Percentiles rank a stretch among this genome's conserved stretches.
Evolutionary conservation across 2,888 invertebrate species (phyloP).

Genomic region (Callosobruchus maculatus): DNA sequence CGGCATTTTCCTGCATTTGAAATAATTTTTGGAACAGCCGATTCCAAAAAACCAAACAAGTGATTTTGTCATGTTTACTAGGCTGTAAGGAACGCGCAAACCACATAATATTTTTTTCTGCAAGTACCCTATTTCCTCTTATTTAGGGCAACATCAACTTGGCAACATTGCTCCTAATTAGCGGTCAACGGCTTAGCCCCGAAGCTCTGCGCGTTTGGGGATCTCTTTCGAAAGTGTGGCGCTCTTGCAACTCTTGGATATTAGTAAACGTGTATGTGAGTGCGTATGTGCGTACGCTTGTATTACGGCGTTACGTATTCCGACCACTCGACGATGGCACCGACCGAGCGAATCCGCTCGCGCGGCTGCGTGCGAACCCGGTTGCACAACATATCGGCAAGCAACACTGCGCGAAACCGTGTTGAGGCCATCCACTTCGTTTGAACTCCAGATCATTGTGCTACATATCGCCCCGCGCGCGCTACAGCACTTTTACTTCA

Average conservation of each 20-base stretch:
- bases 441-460: slow-evolving; percentile 35
- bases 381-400: slow-evolving; percentile 43
- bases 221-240: not conserved
- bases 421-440: slow-evolving; percentile 44
- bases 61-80: too few species aligned
- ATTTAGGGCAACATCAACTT: too few species aligned
- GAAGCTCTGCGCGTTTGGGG: not conserved
- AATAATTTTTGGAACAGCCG: too few species aligned
- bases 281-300: not conserved
- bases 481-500: slow-evolving; percentile 37
- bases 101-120: too few species aligned
- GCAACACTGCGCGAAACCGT: slow-evolving; percentile 35
- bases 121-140: too few species aligned
- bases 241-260: not conserved
- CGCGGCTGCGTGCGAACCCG: slow-evolving; percentile 3
- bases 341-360: not conserved
- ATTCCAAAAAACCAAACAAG: too few species aligned
- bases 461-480: slow-evolving; percentile 21
- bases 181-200: too few species aligned
- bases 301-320: not conserved
- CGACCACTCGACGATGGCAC: not conserved
- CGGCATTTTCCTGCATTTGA: too few species aligned
- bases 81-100: too few species aligned
- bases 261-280: not conserved
- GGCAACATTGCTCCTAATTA: too few species aligned